Evolutionary conservation across 2,888 invertebrate species (phyloP).

Genomic region (Alcis repandata): DNA sequence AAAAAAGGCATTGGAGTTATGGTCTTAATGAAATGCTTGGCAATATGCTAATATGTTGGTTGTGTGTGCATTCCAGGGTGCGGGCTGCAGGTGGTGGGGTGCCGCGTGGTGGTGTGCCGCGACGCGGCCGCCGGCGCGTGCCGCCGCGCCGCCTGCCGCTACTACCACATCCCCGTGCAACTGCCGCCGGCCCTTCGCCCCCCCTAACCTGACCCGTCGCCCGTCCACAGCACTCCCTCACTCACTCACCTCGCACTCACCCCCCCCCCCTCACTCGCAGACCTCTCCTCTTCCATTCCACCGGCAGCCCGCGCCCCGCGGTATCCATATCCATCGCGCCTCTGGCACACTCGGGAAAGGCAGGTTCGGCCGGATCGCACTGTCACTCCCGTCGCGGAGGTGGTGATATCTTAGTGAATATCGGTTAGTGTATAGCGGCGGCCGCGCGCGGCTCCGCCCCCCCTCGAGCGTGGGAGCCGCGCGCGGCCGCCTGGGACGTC

Average conservation of each 20-base stretch:
- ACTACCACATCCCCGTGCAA: conserved; percentile 98
- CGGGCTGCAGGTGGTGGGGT: conserved; percentile 97
- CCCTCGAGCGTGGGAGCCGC: conserved; percentile 45
- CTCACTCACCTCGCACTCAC: conserved; percentile 26
- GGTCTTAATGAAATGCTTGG: background rate
- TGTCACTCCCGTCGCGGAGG: conserved; percentile 69
- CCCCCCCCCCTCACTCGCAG: conserved; percentile 37
- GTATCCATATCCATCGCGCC: conserved; percentile 77
- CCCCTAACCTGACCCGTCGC: conserved; percentile 72
- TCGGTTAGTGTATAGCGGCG: conserved; percentile 71
- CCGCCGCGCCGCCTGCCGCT: conserved; percentile 97
- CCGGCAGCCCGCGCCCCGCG: conserved; percentile 59
- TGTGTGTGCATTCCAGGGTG: conserved; percentile 89
- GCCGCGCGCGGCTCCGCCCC: conserved; percentile 50
- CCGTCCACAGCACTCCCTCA: conserved; percentile 51
- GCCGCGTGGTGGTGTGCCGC: conserved; percentile 98
- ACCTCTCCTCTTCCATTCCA: conserved; percentile 49
- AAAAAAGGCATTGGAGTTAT: background rate
- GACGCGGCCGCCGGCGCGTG: conserved; percentile 98
- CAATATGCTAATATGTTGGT: conserved; percentile 7
- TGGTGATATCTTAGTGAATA: conserved; percentile 73
- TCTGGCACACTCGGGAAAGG: conserved; percentile 75
- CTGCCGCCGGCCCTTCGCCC: conserved; percentile 92
- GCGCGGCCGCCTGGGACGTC: conserved; percentile 55
- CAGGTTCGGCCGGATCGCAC: conserved; percentile 67